Evolutionary conservation across 2,797 vertebrate genomes (phyloP), one percentile per base, ranked within the genome.

Genomic region (Tachyglossus aculeatus): DNA sequence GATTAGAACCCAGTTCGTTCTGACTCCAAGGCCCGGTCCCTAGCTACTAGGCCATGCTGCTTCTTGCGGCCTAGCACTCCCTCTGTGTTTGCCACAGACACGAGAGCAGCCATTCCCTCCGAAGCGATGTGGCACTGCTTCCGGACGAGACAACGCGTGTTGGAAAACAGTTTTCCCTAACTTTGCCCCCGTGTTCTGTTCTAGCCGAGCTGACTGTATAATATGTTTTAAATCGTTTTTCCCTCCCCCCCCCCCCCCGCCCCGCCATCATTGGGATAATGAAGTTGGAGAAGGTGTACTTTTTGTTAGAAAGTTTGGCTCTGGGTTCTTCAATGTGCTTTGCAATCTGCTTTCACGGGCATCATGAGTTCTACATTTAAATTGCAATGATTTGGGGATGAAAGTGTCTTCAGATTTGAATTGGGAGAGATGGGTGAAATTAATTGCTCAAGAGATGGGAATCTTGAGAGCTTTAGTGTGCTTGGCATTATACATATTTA

Each of bases 371-470:
- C 73, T 63, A 24, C 43, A 37, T 65, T 54, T 40, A 37, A 60
- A 33, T 71, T 33, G 69, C 10, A 65, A 32, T 62, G 51, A 3
- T 54, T 19, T 79, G 57, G 43, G 38, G 66, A 34, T 71, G 51
- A 51, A 64, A 80, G 36, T 25, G 27, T 37, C 16, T 60, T 38
- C 36, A 39, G 61, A 34, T 77, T 50, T 58, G 52, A 79, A 52
- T 74, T 52, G 65, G 41, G 40, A 72, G 72, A 70, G 48, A 21
- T 50, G 25, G 54, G 57, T 65, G 72, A 77, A 81, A 64, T 75
- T 51, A 71, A 54, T 32, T 1, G 9, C 67, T 37, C 61, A 40
- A 74, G 34, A 65, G 47, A 74, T 67, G 45, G 29, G 56, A 77
- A 51, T 72, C 64, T 66, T 2, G 41, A 58, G 31, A 70, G 48